Evolutionary conservation across 1,140 invertebrate genomes (phyloP), one percentile per base, ranked within the genome.

Genomic region (Brachionus koreanus): DNA sequence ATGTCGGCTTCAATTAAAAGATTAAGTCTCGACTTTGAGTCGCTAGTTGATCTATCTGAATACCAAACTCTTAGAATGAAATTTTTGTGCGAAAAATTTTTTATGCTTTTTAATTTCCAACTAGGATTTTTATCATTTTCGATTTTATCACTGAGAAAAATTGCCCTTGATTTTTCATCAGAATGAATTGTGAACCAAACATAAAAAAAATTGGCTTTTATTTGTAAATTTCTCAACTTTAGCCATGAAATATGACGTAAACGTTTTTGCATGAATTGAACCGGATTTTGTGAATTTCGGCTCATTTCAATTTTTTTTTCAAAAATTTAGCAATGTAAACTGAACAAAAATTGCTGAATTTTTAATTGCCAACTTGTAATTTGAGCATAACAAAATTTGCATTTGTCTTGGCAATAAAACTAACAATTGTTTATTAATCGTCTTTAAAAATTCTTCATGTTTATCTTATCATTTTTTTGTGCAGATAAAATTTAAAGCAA

Each of bases 371-470:
- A 65, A 10, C 12, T 65, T 37, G 29, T 69, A 39, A 10, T 69
- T 37, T 69, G 19, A 69, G 65, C 65, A 69, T n/a, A 69, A 69
- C 35, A 69, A 69, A 69, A 69, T 69, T 69, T 69, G 16, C 35
- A 39, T 69, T 69, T 69, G 65, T 69, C 37, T 69, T 39, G 65
- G 9, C 33, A 37, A 39, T 16, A 16, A 69, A n/a, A 6, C 29
- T 16, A 39, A 69, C 16, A 39, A 10, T 69, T 42, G 16, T 69
- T 69, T 69, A 39, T 69, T 39, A 16, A 37, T 42, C 35, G 16
- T 37, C 13, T 69, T 39, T 69, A 33, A 57, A n/a, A 57, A n/a
- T 57, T 57, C 16, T 57, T 57, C 9, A 3, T 37, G n/a, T 69
- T 33, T 33, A 65, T 29, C 25, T 65, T 33, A 33, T 37, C 63